A percentile compares a stretch with the other conserved stretches of the same genome.
These are phyloP conservation scores for Potamarius usumacintae DNA, from an alignment of 2,113 vertebrate species.

Conservation along the genomic window DNA sequence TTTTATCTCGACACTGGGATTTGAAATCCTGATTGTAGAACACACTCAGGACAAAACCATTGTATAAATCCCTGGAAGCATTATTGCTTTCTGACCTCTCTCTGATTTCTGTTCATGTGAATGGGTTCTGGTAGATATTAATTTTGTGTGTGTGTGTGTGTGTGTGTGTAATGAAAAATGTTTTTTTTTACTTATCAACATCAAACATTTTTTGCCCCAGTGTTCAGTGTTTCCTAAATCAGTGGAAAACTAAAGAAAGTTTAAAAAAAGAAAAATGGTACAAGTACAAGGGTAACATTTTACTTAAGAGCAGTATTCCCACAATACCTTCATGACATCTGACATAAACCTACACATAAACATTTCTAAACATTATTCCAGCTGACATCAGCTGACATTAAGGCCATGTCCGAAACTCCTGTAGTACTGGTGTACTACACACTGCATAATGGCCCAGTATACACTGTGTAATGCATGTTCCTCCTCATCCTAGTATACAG, in stretches of 20 bases:
- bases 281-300: neutral
- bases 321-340: neutral
- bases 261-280: neutral
- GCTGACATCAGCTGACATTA: neutral
- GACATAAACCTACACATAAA: neutral
- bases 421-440: too few relatives aligned
- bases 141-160: neutral
- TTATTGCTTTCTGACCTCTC: slow-evolving; percentile 19
- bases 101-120: neutral
- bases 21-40: slow-evolving; percentile 8
- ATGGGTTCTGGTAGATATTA: slow-evolving; percentile 26
- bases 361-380: neutral
- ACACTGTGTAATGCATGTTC: too few relatives aligned
- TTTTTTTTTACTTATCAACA: neutral
- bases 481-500: too few relatives aligned
- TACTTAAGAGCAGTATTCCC: neutral
- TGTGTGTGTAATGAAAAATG: neutral
- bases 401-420: neutral
- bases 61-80: neutral
- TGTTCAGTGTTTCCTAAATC: neutral
- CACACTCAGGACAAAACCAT: slow-evolving; percentile 20
- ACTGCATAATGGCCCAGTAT: too few relatives aligned
- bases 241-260: neutral
- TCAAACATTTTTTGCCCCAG: neutral
- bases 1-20: slow-evolving; percentile 11